Evolutionary conservation across 2,888 invertebrate genomes (phyloP).

Genomic region (Apodemia mormo): DNA sequence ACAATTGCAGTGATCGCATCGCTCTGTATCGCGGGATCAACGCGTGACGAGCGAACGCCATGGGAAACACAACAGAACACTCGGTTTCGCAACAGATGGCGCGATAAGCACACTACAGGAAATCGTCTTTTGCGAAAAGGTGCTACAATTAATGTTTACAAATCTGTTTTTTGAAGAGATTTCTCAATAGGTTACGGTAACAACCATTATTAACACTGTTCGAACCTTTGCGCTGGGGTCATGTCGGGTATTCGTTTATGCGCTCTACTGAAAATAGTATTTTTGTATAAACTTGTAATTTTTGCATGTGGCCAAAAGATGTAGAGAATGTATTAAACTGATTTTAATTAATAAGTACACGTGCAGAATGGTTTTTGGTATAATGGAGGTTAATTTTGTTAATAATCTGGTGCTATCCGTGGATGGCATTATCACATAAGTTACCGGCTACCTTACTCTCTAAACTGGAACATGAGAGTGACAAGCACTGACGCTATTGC

Average conservation of each 20-base stretch:
- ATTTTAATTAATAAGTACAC: no score
- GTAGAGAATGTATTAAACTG: no score
- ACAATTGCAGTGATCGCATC: conserved; percentile 5
- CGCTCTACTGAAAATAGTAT: background rate
- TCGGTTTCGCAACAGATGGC: conserved; percentile 12
- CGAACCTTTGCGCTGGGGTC: background rate
- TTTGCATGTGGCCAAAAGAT: background rate
- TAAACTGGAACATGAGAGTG: no score
- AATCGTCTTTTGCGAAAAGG: conserved; percentile 17
- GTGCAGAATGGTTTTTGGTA: no score
- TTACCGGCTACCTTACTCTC: no score
- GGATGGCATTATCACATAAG: no score
- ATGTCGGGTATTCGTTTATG: background rate
- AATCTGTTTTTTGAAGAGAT: conserved; percentile 8
- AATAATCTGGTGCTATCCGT: no score
- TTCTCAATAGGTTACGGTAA: background rate
- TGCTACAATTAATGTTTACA: conserved; percentile 11
- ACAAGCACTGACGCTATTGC: no score
- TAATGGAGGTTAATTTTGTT: no score
- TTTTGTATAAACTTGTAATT: background rate
- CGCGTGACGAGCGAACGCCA: conserved; percentile 11
- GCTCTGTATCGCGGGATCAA: conserved; percentile 10
- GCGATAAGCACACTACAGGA: conserved; percentile 15
- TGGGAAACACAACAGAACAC: conserved; percentile 10
- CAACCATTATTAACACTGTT: background rate